phyloP scores from a whole-genome alignment of 2,888 invertebrate genomes.

The Drosophila falleni region DNA sequence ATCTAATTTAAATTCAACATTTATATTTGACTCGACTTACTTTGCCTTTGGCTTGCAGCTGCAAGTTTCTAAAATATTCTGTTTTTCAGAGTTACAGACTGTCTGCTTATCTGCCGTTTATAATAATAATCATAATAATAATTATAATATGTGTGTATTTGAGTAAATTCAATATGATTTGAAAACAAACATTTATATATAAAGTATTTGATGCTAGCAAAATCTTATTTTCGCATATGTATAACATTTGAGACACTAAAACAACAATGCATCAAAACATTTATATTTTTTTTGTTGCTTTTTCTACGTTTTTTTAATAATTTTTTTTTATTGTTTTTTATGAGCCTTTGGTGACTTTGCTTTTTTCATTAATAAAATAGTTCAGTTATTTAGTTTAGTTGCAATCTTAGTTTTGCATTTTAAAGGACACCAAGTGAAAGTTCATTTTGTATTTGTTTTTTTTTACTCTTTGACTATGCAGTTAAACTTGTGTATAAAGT shows the following conservation, averaged over 20 bases:
- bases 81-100: constrained; percentile 14
- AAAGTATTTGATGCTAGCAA: constrained; percentile 55
- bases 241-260: constrained; percentile 64
- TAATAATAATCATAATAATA: constrained; percentile 21
- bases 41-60: constrained; percentile 42
- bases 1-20: constrained; percentile 67
- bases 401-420: constrained; percentile 55
- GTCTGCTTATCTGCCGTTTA: constrained; percentile 11
- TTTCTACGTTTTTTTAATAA: constrained; percentile 14
- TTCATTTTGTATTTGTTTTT: constrained; percentile 16
- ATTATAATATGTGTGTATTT: constrained; percentile 79
- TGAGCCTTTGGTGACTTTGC: constrained; percentile 33
- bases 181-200: constrained; percentile 66
- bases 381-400: constrained; percentile 56
- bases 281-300: constrained; percentile 27
- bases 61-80: constrained; percentile 35
- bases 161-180: constrained; percentile 78
- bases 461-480: constrained; percentile 75
- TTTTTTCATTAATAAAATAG: constrained; percentile 64
- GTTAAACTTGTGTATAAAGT: constrained; percentile 58
- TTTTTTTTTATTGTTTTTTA: constrained; percentile 25
- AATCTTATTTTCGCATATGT: constrained; percentile 46
- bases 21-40: constrained; percentile 48
- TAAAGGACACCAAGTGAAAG: constrained; percentile 80
- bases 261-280: constrained; percentile 67